Conservation (phyloP, 2,888 invertebrate genomes). For the Scaptomyza parva region DNA sequence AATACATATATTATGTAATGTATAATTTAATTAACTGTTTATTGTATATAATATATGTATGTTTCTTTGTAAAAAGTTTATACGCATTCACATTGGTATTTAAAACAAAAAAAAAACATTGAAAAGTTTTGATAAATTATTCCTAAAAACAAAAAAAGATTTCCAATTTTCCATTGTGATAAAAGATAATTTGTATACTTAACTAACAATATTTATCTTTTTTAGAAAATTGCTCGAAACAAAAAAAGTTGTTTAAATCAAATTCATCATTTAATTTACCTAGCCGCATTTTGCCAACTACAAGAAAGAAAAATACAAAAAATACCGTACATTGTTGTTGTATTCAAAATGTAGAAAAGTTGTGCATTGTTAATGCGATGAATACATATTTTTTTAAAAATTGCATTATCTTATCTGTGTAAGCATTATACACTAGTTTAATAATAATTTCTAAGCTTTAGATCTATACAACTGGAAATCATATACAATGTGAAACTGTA, state of each 20-base stretch:
- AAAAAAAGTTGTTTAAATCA: conserved; percentile 41
- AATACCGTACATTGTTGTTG: conserved; percentile 55
- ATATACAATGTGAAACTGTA: conserved; percentile 72
- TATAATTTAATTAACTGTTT: conserved; percentile 43
- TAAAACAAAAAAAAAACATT: conserved; percentile 30
- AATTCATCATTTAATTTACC: conserved; percentile 44
- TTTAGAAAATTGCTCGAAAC: conserved; percentile 60
- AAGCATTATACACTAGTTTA: conserved; percentile 64
- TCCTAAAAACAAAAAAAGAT: conserved; percentile 52
- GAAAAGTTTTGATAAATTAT: conserved; percentile 56
- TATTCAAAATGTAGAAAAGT: conserved; percentile 56
- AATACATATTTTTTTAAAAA: conserved; percentile 47
- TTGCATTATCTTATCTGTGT: conserved; percentile 57
- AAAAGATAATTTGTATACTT: conserved; percentile 71
- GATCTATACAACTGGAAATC: conserved; percentile 69
- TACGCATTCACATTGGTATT: conserved; percentile 59
- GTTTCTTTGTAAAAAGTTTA: conserved; percentile 59
- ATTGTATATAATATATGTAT: conserved; percentile 52
- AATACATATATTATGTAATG: conserved; percentile 63
- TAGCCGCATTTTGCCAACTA: conserved; percentile 77
- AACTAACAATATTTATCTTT: conserved; percentile 72
- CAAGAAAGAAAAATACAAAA: conserved; percentile 67
- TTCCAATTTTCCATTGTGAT: conserved; percentile 75
- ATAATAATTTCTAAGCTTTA: conserved; percentile 64
- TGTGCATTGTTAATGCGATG: conserved; percentile 58